Evolutionary conservation across 1,140 invertebrate species (phyloP).

Genomic region (Zophobas atratus): DNA sequence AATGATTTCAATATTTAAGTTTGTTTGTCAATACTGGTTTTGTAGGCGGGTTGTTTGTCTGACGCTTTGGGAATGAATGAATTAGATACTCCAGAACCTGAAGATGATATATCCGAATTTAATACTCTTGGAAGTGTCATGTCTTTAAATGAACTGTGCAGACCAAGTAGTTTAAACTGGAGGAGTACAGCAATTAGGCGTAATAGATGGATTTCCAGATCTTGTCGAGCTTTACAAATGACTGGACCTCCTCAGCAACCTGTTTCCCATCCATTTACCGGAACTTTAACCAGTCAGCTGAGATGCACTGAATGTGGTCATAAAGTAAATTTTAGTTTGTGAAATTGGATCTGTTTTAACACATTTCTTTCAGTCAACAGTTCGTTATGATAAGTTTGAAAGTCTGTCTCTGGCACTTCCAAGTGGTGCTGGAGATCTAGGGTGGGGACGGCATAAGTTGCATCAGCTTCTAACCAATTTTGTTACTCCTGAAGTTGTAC

Average conservation of each 20-base stretch:
- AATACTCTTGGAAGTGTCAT: constrained; percentile 65
- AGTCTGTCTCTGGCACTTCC: constrained; percentile 86
- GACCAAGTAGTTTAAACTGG: constrained; percentile 63
- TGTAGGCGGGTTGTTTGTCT: constrained; percentile 78
- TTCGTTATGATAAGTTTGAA: constrained; percentile 92
- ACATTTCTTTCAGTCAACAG: constrained; percentile 76
- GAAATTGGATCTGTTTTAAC: neutral
- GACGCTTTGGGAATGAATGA: constrained; percentile 75
- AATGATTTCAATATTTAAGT: neutral
- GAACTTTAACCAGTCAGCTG: constrained; percentile 88
- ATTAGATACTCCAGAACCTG: constrained; percentile 52
- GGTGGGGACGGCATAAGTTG: constrained; percentile 74
- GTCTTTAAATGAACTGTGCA: constrained; percentile 65
- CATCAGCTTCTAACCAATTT: constrained; percentile 84
- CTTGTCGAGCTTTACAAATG: constrained; percentile 68
- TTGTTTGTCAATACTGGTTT: constrained; percentile 35
- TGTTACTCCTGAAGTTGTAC: constrained; percentile 86
- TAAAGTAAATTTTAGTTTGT: constrained; percentile 72
- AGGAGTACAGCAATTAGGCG: constrained; percentile 61
- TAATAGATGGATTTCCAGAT: constrained; percentile 67
- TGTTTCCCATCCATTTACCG: constrained; percentile 79
- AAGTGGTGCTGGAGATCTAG: constrained; percentile 69
- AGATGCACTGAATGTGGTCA: constrained; percentile 85
- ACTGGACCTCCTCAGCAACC: constrained; percentile 69
- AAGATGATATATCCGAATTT: constrained; percentile 55